Evolutionary conservation across 2,888 invertebrate species (phyloP), one percentile per base, ranked within the genome.

Genomic region (Nematopogon swammerdamellus): DNA sequence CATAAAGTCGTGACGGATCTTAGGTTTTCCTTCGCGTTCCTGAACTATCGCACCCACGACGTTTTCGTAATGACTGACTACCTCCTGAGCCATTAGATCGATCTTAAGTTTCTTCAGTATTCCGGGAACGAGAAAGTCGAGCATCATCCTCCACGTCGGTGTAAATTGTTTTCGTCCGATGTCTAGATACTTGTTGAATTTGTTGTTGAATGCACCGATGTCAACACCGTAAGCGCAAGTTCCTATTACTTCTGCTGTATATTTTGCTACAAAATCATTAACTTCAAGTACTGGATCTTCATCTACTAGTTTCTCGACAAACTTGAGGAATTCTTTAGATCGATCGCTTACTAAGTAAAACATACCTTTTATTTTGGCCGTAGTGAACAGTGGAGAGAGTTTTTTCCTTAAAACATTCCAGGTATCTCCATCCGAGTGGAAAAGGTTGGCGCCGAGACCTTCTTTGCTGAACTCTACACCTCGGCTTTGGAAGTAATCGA

Each of bases 321-420:
- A 36, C 11, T 36, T 36, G 11, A 48, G 16, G 20, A 48, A 48
- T 17, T 48, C 44, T 11, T 44, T 44, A 4, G 25, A 43, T 16
- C 48, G 48, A 18, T 48, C 48, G 5, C 11, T 16, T 20, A 51
- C 50, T 48, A 53, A 19, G 18, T 46, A 25, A 42, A 55, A 43
- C 53, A 55, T 55, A n/a, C 49, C 50, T 18, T 51, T 53, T 19
- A 55, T 18, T 42, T 55, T 55, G 3, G 50, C 49, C n/a, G 51
- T 45, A 0, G 55, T 53, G 29, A 55, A 55, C 0, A 53, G 3
- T 8, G 55, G 55, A 2, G 53, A 50, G 19, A 55, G 53, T 14
- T 49, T 51, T 5, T 46, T 53, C 44, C 53, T 49, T 2, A 55
- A 30, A 2, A 47, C 36, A n/a, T 46, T 20, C 52, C 54, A 54